These are phyloP conservation scores for Sebastes nivosus DNA, from an alignment of 2,797 vertebrate genomes.

Conservation along the genomic window DNA sequence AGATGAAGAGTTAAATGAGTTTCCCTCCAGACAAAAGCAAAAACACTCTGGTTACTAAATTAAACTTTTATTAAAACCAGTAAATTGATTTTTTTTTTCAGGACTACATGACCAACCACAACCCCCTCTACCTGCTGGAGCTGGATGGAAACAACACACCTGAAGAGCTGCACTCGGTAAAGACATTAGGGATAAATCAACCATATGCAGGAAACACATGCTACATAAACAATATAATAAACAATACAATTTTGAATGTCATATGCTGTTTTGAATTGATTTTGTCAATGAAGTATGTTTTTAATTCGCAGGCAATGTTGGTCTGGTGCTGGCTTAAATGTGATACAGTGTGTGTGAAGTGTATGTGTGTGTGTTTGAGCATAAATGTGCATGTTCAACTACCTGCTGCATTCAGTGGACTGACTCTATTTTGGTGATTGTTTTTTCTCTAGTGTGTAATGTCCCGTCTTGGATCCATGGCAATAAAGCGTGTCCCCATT, in stretches of 20 bases:
- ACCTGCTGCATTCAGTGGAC: not conserved
- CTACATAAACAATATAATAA: not conserved
- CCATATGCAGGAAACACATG: not conserved
- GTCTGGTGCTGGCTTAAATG: not conserved
- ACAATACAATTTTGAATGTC: not conserved
- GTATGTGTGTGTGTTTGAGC: not conserved
- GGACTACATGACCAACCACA: constrained; percentile 88
- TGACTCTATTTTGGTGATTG: not conserved
- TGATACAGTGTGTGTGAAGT: not conserved
- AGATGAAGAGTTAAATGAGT: not conserved
- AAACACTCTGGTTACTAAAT: not conserved
- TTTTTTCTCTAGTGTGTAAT: constrained; percentile 80
- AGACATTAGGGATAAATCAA: not conserved
- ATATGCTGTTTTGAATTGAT: not conserved
- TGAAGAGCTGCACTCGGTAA: constrained; percentile 85
- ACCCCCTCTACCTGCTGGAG: constrained; percentile 87
- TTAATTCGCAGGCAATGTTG: not conserved
- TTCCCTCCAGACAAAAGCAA: not conserved
- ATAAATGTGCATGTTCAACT: not conserved
- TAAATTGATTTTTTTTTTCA: constrained; percentile 53
- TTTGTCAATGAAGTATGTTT: not conserved
- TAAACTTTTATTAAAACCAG: not conserved
- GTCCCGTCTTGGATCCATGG: constrained; percentile 86
- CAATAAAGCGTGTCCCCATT: constrained; percentile 80
- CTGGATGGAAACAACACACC: constrained; percentile 88